Evolutionary conservation across 1,140 invertebrate species (phyloP).

Genomic region (Sitodiplosis mosellana): DNA sequence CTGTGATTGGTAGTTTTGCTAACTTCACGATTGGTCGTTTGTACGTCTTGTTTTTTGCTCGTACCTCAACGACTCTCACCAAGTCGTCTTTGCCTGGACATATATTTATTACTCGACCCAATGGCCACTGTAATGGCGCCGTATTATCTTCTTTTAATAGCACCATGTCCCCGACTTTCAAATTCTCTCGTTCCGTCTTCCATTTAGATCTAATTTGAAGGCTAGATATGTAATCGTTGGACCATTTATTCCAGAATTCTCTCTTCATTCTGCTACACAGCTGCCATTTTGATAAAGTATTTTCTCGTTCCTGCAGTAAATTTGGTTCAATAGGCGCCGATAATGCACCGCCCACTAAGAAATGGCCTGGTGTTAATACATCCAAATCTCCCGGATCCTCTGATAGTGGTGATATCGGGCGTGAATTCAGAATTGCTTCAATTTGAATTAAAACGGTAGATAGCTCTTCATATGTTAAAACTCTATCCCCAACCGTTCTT

Average conservation of each 20-base stretch:
- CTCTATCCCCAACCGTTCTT: slow-evolving; percentile 8
- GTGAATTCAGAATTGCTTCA: slow-evolving; percentile 14
- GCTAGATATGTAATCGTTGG: slow-evolving; percentile 9
- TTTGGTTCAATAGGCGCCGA: slow-evolving; percentile 4
- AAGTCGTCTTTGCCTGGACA: slow-evolving; percentile 11
- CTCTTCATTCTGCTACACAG: slow-evolving; percentile 6
- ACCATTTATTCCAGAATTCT: slow-evolving; percentile 13
- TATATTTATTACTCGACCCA: slow-evolving; percentile 8
- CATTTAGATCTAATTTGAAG: slow-evolving; percentile 12
- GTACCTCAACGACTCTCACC: slow-evolving; percentile 11
- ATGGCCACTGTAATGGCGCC: slow-evolving; percentile 11
- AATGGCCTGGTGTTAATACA: slow-evolving; percentile 9
- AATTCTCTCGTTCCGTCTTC: slow-evolving; percentile 2
- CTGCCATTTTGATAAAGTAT: slow-evolving; percentile 6
- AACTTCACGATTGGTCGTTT: too few species aligned
- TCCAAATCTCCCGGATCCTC: neutral
- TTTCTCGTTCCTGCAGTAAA: slow-evolving; percentile 6
- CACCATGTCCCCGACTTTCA: slow-evolving; percentile 10
- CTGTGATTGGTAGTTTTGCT: too few species aligned
- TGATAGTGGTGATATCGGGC: slow-evolving; percentile 5
- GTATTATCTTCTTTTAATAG: slow-evolving; percentile 11
- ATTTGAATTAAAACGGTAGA: slow-evolving; percentile 11
- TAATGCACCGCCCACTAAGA: slow-evolving; percentile 6
- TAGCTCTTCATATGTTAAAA: slow-evolving; percentile 14
- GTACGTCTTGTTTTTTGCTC: too few species aligned